Conservation (phyloP, 2,113 vertebrate genomes). For the Peromyscus leucopus region DNA sequence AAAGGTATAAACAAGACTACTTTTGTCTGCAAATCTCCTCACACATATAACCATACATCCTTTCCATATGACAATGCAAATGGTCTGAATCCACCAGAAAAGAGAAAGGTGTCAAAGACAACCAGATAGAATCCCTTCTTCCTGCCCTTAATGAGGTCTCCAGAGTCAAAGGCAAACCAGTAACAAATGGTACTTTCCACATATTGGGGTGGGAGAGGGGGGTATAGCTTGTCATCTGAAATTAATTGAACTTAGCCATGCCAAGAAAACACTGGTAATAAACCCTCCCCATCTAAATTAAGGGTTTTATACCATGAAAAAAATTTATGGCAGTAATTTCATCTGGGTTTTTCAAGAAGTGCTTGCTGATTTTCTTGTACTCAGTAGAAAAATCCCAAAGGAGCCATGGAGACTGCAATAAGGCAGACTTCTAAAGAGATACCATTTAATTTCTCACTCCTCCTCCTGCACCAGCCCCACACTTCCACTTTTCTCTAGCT, state of each 20-base stretch:
- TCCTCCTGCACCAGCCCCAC: slow-evolving; percentile 82
- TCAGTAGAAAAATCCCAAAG: slow-evolving; percentile 87
- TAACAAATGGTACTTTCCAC: slow-evolving; percentile 87
- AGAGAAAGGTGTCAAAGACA: slow-evolving; percentile 82
- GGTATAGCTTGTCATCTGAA: slow-evolving; percentile 86
- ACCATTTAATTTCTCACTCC: slow-evolving; percentile 88
- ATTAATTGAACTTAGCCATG: slow-evolving; percentile 88
- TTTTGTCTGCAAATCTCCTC: slow-evolving; percentile 70
- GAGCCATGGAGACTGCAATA: slow-evolving; percentile 88
- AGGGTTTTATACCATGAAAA: slow-evolving; percentile 84
- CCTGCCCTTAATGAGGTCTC: slow-evolving; percentile 89
- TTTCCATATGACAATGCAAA: slow-evolving; percentile 85
- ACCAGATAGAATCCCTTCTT: slow-evolving; percentile 83
- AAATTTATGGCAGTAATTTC: slow-evolving; percentile 89
- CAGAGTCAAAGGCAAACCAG: slow-evolving; percentile 88
- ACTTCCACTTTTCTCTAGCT: slow-evolving; percentile 82
- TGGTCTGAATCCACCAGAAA: slow-evolving; percentile 80
- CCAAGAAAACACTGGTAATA: slow-evolving; percentile 87
- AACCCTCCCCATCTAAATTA: slow-evolving; percentile 89
- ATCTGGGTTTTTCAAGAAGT: slow-evolving; percentile 87
- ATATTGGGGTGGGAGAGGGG: slow-evolving; percentile 57
- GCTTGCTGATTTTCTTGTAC: slow-evolving; percentile 87
- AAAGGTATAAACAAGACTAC: slow-evolving; percentile 66
- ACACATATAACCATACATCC: not conserved
- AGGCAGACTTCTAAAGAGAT: slow-evolving; percentile 87